A percentile compares a stretch with the other conserved stretches of the same genome.
phyloP scores from a whole-genome alignment of 2,113 vertebrate genomes.

The Lagenorhynchus albirostris region DNA sequence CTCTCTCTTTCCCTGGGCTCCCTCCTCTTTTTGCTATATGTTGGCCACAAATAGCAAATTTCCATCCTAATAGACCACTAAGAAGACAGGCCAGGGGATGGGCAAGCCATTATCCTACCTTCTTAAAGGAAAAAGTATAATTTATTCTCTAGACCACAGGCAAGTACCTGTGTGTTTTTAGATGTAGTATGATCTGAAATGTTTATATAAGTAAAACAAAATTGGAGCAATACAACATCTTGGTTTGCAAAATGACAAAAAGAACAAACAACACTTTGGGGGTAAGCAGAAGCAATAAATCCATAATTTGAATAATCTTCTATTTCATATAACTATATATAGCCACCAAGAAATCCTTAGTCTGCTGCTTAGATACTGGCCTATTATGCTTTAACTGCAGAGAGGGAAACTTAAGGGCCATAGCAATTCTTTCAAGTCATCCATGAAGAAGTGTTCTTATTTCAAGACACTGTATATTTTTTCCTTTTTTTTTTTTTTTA shows the following conservation, averaged over 20 bases:
- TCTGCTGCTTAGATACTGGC: neutral
- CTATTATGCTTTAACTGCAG: neutral
- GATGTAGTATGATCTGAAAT: neutral
- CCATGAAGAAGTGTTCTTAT: constrained; percentile 16
- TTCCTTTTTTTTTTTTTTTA: neutral
- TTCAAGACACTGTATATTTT: neutral
- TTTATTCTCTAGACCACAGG: neutral
- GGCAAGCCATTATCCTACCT: neutral
- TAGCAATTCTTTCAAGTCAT: neutral
- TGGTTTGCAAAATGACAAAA: constrained; percentile 8
- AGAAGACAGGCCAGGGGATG: neutral
- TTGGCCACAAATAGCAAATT: neutral
- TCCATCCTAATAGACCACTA: neutral
- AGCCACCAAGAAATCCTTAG: neutral
- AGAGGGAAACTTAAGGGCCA: neutral
- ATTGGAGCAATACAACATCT: neutral
- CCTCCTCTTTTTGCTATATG: neutral
- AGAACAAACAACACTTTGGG: neutral
- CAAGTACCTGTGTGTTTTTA: neutral
- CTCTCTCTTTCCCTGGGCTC: neutral
- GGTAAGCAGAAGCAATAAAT: neutral
- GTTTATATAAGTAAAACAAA: constrained; percentile 13
- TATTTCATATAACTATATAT: constrained; percentile 8
- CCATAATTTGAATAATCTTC: neutral
- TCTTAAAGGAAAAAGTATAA: neutral